Evolutionary conservation across 2,888 invertebrate species (phyloP), one percentile per base, ranked within the genome.

Genomic region (Pelosia muscerda): DNA sequence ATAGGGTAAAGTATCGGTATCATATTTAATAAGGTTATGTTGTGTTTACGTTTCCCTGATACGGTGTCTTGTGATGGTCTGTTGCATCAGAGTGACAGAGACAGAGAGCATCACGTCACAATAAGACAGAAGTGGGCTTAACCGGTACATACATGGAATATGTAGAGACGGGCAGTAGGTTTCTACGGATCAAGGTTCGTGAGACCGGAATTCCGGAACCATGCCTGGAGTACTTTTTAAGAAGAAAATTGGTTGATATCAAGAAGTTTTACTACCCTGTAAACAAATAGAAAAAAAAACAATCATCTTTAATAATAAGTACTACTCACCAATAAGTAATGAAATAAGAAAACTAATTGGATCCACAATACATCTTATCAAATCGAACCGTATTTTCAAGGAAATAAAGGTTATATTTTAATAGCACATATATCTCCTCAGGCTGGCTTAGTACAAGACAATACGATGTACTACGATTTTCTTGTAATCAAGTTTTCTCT

Each of bases 401-500:
- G 2, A 0, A 3, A 0, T 23, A 9, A 63, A 38, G 59, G 65
- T 55, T 54, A 9, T 28, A 61, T 64, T 64, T 73, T 9, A 15
- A 25, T 57, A 53, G 25, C 11, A 56, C 15, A 15, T 15, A 3
- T 10, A 15, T 38, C 3, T 22, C 54, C n/a, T 58, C 53, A n/a
- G 26, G 31, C 49, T 63, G 11, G 38, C 31, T 53, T n/a, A 19
- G 22, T 22, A 54, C 49, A 58, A 64, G 65, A 72, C 61, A 71
- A 53, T 63, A 77, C 26, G 54, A 13, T 19, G 66, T 60, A 54
- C 66, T 34, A 69, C n/a, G n/a, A 65, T 69, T 74, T 71, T 62
- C 68, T 59, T 69, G 42, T 73, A 66, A 70, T 71, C 55, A 53
- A 67, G 31, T 74, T 72, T 42, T 55, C 31, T 68, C 31, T 61